phyloP scores from a whole-genome alignment of 2,797 vertebrate genomes.

The Prunella strophiata region DNA sequence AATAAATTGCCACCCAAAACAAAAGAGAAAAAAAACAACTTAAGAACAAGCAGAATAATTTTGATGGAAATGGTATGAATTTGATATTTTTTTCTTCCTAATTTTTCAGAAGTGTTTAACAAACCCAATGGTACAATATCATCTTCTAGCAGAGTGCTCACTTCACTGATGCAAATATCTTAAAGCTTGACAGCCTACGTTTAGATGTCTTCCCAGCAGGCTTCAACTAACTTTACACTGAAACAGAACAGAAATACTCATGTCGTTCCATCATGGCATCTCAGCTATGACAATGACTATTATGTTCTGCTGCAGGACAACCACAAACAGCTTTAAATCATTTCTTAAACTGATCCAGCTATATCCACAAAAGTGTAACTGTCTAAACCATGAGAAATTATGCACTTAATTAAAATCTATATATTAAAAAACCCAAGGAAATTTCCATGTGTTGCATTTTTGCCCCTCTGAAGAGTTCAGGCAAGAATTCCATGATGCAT shows the following conservation, averaged over 20 bases:
- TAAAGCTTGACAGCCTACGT: neutral
- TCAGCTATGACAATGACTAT: neutral
- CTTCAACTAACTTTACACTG: neutral
- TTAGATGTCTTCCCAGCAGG: neutral
- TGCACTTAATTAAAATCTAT: neutral
- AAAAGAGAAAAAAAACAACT: neutral
- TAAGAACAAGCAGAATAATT: neutral
- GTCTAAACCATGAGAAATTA: neutral
- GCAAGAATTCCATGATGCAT: neutral
- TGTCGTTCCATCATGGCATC: neutral
- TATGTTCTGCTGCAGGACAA: neutral
- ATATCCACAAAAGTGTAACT: neutral
- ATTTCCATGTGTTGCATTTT: neutral
- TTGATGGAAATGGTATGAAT: neutral
- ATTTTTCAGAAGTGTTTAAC: neutral
- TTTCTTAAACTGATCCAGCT: neutral
- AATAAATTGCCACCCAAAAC: neutral
- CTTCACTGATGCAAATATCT: neutral
- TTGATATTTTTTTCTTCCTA: neutral
- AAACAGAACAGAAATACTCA: neutral
- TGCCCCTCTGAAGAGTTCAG: neutral
- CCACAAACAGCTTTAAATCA: neutral
- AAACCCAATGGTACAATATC: neutral
- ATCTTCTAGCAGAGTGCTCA: neutral
- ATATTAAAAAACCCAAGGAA: neutral